Conservation (phyloP, 2,888 invertebrate genomes). For the Portevinia maculata region DNA sequence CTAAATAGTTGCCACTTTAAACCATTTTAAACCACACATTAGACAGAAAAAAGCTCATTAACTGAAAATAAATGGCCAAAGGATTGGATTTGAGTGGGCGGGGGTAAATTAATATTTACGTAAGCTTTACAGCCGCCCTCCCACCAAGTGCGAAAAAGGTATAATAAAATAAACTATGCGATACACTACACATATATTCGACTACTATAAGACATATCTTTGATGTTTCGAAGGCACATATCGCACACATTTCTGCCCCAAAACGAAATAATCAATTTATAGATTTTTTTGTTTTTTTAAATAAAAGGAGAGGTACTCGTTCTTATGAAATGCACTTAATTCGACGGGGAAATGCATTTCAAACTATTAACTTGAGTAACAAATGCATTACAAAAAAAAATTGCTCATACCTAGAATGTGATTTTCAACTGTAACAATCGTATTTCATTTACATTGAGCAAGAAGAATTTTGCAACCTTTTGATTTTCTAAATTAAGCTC, state of each 20-base stretch:
- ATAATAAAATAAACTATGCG: neutral
- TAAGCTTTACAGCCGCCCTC: neutral
- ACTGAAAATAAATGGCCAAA: conserved; percentile 3
- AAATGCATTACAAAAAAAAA: no score
- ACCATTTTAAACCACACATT: conserved; percentile 8
- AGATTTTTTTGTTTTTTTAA: conserved; percentile 55
- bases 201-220: neutral
- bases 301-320: conserved; percentile 22
- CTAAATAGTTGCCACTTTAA: conserved; percentile 31
- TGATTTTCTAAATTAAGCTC: conserved; percentile 1
- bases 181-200: neutral
- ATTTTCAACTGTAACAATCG: conserved; percentile 11
- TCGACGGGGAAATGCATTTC: conserved; percentile 19
- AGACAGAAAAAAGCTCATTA: conserved; percentile 12
- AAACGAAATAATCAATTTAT: conserved; percentile 68
- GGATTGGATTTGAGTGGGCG: neutral
- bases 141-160: neutral
- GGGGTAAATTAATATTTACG: conserved; percentile 22
- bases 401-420: conserved; percentile 25
- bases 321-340: conserved; percentile 48
- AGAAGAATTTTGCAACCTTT: neutral
- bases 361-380: no score
- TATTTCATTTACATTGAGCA: conserved; percentile 13
- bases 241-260: conserved; percentile 5
- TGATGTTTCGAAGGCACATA: conserved; percentile 1